Evolutionary conservation across 2,113 vertebrate species (phyloP).

Genomic region (Sciurus niger): DNA sequence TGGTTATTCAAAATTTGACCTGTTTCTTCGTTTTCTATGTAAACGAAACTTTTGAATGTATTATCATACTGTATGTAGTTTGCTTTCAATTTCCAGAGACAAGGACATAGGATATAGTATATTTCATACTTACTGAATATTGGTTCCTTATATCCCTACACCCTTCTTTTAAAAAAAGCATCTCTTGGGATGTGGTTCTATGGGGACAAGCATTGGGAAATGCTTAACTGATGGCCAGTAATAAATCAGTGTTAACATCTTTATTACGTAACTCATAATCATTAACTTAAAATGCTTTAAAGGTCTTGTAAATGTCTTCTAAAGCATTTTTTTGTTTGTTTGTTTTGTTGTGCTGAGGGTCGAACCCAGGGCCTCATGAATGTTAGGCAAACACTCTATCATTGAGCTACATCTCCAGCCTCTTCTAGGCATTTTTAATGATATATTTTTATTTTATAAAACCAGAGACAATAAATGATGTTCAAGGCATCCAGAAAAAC

Average conservation of each 20-base stretch:
- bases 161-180: neutral
- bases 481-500: conserved; percentile 31
- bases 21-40: conserved; percentile 26
- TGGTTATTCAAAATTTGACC: neutral
- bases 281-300: conserved; percentile 36
- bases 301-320: neutral
- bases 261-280: neutral
- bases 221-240: neutral
- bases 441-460: conserved; percentile 60
- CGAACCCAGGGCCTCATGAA: too few relatives aligned
- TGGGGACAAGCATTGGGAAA: neutral
- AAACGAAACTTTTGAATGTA: neutral
- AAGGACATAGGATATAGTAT: neutral
- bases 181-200: neutral
- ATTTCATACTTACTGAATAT: conserved; percentile 30
- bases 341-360: too few relatives aligned
- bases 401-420: too few relatives aligned
- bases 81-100: neutral
- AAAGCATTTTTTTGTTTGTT: neutral
- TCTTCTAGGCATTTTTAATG: conserved; percentile 47
- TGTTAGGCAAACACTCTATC: too few relatives aligned
- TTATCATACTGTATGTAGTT: neutral
- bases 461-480: conserved; percentile 5
- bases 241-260: conserved; percentile 13
- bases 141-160: neutral